Evolutionary conservation across 1,140 invertebrate species (phyloP), one percentile per base, ranked within the genome.

Genomic region (Diprion similis): DNA sequence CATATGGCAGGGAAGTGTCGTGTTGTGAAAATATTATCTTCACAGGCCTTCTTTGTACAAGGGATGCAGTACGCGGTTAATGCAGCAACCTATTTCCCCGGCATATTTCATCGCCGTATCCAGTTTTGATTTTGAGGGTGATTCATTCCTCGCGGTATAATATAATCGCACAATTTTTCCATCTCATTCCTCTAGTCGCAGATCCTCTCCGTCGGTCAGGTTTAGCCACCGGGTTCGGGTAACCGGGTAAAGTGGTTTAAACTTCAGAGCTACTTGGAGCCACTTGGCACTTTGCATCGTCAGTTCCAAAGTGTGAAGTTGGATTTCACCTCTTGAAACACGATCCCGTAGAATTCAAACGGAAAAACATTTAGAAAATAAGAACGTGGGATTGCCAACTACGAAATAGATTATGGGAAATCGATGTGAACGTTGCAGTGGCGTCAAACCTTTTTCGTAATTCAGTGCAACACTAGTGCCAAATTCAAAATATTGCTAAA

Each of bases 21-120:
- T 59, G 51, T 59, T 59, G 51, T 59, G 51, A 59, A 59, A 59
- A 59, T 59, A 59, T 59, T 59, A 59, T 59, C 51, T 59, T 59
- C n/a, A 59, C 51, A 59, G 51, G n/a, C n/a, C 51, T 4, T 59
- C 51, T 59, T 9, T 59, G 51, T 17, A 6, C 51, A 59, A 59
- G 51, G n/a, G 11, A 37, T 37, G 24, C 24, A 37, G 24, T 37
- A 37, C 24, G 24, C 24, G 24, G 24, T 37, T 37, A 37, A 37
- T 37, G 24, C 24, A 37, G 24, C 24, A 37, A 2, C 24, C n/a
- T n/a, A n/a, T n/a, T n/a, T n/a, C n/a, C 6, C 24, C 6, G 24
- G 24, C 24, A 37, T 37, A 37, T 37, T 37, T 37, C 24, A 37
- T 37, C 24, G 24, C 24, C n/a, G 51, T 8, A 59, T 59, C n/a